Evolutionary conservation across 2,113 vertebrate genomes (phyloP).

Genomic region (Percina caprodes): DNA sequence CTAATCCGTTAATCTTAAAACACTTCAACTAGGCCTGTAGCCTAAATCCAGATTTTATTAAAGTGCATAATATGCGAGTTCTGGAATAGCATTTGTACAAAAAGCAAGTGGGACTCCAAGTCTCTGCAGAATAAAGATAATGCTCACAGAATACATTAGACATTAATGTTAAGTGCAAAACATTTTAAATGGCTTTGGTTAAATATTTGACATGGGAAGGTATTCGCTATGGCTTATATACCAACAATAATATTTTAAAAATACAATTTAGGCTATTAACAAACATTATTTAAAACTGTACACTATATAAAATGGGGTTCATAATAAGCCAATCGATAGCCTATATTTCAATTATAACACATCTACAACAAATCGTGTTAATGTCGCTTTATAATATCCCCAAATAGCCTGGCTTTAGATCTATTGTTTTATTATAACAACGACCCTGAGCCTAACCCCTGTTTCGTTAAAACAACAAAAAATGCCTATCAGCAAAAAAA

Average conservation of each 20-base stretch:
- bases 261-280: neutral
- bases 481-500: neutral
- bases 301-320: neutral
- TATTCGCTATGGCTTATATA: neutral
- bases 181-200: constrained; percentile 16
- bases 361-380: neutral
- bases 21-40: too few species aligned
- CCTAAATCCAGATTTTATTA: constrained; percentile 1
- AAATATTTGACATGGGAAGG: constrained; percentile 5
- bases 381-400: neutral
- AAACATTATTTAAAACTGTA: neutral
- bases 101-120: neutral
- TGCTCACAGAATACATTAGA: neutral
- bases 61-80: constrained; percentile 35
- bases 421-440: neutral
- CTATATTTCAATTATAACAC: neutral
- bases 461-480: constrained; percentile 39
- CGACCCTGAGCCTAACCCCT: neutral
- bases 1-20: neutral
- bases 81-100: constrained; percentile 1
- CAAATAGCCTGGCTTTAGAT: neutral
- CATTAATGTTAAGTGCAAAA: constrained; percentile 37
- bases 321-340: too few species aligned
- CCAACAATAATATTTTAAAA: neutral
- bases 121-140: neutral